Percentiles rank a stretch among this genome's conserved stretches.
These are phyloP conservation scores for Cylloceria caligata DNA, from an alignment of 2,888 invertebrate species.

Conservation along the genomic window DNA sequence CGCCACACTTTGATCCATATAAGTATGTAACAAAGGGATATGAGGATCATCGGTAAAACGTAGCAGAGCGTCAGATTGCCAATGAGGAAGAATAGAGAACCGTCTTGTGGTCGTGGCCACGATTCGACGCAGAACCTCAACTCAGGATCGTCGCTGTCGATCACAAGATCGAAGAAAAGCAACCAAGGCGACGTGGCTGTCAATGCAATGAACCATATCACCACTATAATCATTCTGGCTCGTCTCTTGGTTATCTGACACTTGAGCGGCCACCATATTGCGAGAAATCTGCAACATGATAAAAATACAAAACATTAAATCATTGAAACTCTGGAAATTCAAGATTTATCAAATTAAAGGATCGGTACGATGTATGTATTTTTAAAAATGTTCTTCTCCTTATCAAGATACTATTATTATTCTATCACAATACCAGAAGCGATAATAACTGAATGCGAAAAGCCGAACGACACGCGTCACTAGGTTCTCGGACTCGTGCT, in stretches of 20 bases:
- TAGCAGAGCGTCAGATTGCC: conserved; percentile 96
- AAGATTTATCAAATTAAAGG: neutral
- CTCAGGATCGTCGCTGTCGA: conserved; percentile 91
- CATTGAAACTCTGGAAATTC: neutral
- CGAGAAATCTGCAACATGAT: conserved; percentile 93
- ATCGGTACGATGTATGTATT: neutral
- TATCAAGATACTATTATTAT: neutral
- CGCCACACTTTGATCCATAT: conserved; percentile 97
- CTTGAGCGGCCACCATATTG: conserved; percentile 97
- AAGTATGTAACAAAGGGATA: conserved; percentile 95
- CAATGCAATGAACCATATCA: conserved; percentile 95
- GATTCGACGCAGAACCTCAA: conserved; percentile 92
- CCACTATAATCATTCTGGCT: conserved; percentile 93
- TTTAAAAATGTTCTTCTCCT: too few relatives aligned
- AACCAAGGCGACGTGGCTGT: conserved; percentile 96
- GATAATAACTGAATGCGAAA: neutral
- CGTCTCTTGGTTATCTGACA: conserved; percentile 95
- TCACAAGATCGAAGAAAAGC: conserved; percentile 93
- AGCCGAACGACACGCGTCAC: conserved; percentile 16
- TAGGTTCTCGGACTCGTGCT: conserved; percentile 38
- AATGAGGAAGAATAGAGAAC: conserved; percentile 94
- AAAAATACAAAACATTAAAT: neutral
- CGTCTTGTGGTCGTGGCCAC: conserved; percentile 94
- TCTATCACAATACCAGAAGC: neutral
- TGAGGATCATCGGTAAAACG: conserved; percentile 95